Evolutionary conservation across 2,113 vertebrate species (phyloP).

Genomic region (Lontra canadensis): DNA sequence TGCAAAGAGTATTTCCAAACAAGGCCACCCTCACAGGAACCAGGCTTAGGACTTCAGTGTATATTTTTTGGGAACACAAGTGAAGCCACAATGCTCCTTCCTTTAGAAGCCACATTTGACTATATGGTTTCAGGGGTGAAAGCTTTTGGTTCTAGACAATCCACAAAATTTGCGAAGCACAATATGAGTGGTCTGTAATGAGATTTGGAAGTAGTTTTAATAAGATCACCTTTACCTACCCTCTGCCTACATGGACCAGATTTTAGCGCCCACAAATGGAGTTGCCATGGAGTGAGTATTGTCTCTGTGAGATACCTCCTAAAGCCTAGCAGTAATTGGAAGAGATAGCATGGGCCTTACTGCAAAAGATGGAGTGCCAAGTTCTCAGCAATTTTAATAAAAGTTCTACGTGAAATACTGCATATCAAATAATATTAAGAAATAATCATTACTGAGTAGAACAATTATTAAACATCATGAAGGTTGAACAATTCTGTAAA

Average conservation of each 20-base stretch:
- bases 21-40: neutral
- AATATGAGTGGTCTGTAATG: neutral
- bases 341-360: neutral
- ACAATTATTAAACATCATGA: neutral
- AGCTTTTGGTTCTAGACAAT: neutral
- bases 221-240: neutral
- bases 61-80: neutral
- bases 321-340: neutral
- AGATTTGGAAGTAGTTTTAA: neutral
- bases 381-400: neutral
- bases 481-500: neutral
- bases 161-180: neutral
- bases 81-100: neutral
- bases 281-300: neutral
- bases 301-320: neutral
- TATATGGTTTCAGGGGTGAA: neutral
- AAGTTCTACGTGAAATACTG: neutral
- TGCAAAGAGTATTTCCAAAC: neutral
- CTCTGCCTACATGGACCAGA: neutral
- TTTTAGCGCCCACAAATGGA: neutral
- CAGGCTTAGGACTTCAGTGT: neutral
- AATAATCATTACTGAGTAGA: neutral
- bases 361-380: neutral
- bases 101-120: neutral
- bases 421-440: neutral